These are phyloP conservation scores for Prionailurus bengalensis DNA, from an alignment of 2,113 vertebrate species.

Conservation along the genomic window DNA sequence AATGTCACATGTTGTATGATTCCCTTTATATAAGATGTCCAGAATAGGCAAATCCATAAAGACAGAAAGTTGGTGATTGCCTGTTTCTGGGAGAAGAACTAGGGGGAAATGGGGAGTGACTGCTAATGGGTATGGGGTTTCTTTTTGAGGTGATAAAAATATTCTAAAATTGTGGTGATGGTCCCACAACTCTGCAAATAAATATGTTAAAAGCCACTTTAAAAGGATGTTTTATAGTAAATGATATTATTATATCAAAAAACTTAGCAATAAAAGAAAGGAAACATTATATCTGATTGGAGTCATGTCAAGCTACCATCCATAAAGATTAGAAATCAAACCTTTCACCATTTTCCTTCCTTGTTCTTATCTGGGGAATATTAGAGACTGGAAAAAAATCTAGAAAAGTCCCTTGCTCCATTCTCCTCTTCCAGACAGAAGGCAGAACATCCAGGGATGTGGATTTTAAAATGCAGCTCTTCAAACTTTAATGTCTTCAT, in stretches of 20 bases:
- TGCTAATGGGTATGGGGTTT: conserved; percentile 1
- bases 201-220: conserved; percentile 44
- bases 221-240: conserved; percentile 52
- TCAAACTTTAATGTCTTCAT: conserved; percentile 59
- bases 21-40: background rate
- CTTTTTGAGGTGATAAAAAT: background rate
- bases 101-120: background rate
- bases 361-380: conserved; percentile 29
- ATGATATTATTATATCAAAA: conserved; percentile 27
- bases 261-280: conserved; percentile 23
- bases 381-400: conserved; percentile 38
- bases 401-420: conserved; percentile 4
- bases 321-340: conserved; percentile 67
- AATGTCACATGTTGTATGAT: background rate
- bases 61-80: background rate
- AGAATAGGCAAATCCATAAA: conserved; percentile 37
- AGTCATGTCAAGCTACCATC: background rate
- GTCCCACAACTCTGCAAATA: background rate
- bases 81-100: background rate
- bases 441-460: conserved; percentile 42
- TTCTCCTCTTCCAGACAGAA: conserved; percentile 34
- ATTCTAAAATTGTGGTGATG: conserved; percentile 9
- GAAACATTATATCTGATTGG: conserved; percentile 46
- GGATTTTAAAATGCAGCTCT: conserved; percentile 59
- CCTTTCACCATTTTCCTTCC: conserved; percentile 15